A percentile compares a stretch with the other conserved stretches of the same genome.
Conservation (phyloP, 2,888 invertebrate species). For the Acanthosepion lycidas region DNA sequence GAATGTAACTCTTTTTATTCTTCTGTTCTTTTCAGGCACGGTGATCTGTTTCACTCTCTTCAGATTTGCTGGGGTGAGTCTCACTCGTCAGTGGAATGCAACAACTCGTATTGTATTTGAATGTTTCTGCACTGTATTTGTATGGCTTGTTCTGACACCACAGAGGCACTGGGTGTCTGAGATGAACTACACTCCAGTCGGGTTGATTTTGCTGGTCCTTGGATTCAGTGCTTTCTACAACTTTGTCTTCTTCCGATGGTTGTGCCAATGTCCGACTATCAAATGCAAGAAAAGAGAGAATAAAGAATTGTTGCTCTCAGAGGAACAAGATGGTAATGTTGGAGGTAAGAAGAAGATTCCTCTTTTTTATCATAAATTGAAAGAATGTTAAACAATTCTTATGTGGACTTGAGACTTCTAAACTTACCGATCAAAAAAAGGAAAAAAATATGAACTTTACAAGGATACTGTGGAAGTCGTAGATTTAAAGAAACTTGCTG, state of each 20-base stretch:
- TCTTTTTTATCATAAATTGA: not conserved
- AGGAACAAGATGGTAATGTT: slow-evolving; percentile 11
- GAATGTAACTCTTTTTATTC: not conserved
- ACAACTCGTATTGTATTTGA: slow-evolving; percentile 39
- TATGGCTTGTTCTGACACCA: not conserved
- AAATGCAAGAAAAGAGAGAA: slow-evolving; percentile 33
- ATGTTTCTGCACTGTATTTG: slow-evolving; percentile 35
- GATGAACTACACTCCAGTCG: not conserved
- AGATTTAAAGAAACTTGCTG: no score
- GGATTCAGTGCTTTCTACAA: slow-evolving; percentile 41
- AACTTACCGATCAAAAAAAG: no score
- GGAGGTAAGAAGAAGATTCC: not conserved
- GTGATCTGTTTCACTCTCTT: not conserved
- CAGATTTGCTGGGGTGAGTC: slow-evolving; percentile 39
- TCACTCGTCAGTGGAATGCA: slow-evolving; percentile 41
- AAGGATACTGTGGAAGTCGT: no score
- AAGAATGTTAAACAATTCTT: no score
- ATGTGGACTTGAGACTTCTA: no score
- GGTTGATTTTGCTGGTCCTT: not conserved
- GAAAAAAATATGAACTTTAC: no score
- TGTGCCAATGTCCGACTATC: slow-evolving; percentile 1
- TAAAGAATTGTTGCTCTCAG: slow-evolving; percentile 16
- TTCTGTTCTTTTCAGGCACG: not conserved
- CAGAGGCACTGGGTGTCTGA: not conserved
- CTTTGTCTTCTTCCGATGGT: not conserved